Conservation (phyloP, 1,140 invertebrate genomes). For the Euura saliciscinereae region DNA sequence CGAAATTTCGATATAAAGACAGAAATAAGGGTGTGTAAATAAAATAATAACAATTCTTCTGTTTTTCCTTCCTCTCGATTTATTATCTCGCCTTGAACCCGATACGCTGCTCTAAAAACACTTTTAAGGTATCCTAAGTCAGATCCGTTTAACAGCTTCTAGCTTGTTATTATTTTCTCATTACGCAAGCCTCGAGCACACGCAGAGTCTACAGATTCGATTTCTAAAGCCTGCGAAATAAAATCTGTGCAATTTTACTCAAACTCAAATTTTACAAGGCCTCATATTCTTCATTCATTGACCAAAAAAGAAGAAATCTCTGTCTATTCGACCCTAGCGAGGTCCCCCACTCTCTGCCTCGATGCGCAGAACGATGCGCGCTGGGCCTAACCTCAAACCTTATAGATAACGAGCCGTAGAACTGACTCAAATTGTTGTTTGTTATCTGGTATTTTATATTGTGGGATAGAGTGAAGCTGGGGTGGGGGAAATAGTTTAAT, state of each 20-base stretch:
- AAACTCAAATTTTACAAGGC: neutral
- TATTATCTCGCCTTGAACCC: neutral
- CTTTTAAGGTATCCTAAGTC: neutral
- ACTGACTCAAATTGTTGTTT: too few species aligned
- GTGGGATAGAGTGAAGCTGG: too few species aligned
- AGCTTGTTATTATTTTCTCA: neutral
- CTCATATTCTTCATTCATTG: neutral
- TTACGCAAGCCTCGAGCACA: neutral
- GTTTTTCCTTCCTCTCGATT: neutral
- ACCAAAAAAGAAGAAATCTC: neutral
- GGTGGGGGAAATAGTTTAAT: conserved; percentile 25
- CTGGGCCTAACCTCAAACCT: neutral
- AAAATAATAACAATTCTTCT: neutral
- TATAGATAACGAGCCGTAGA: too few species aligned
- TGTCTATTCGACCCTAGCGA: too few species aligned
- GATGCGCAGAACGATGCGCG: neutral
- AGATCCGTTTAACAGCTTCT: neutral
- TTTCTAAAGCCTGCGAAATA: neutral
- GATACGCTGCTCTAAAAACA: too few species aligned
- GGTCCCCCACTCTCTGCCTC: too few species aligned
- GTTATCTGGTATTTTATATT: too few species aligned
- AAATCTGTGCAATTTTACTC: neutral
- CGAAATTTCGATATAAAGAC: too few species aligned
- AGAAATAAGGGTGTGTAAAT: too few species aligned
- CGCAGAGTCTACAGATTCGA: neutral